Base-by-base conservation (phyloP, 2,888 invertebrate species). In the Tenthredo notha region DNA sequence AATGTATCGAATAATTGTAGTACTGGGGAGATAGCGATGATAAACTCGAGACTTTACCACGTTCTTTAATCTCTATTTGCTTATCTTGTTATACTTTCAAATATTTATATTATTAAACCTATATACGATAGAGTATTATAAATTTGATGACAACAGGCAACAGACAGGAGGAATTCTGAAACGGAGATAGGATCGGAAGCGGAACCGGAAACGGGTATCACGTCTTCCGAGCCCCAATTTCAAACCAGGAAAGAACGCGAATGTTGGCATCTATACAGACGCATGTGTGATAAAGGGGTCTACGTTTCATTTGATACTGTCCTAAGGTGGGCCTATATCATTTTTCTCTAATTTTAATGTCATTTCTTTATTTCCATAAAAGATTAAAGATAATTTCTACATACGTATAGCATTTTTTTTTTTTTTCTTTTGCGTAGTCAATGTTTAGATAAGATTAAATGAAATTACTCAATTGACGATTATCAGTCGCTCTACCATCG, bases 271-370 rank as follows among this genome's bases (percentile, higher is more conserved):
- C 93, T 96, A 87, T 96, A 95, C 89, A 94, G 95, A 87, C 95
- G 95, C 93, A 96, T 96, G 96, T 95, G 94, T 54, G 95, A 95
- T 85, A 96, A 96, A 90, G 96, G 96, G 0, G 95, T 96, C 21
- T 95, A 94, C 82, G 95, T 96, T 3, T 95, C 96, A 6, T 96
- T 96, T 88, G 96, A 96, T 86, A 96, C 96, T 0, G 95, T 96
- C 70, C 91, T 96, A 78, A 94, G 94, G 94, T 94, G 43, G 0
- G 37, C 15, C 25, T 75, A 15, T 33, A 50, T 58, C 4, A 70
- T 15, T 85, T 33, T 72, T 72, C 65, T 9, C 33, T n/a, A 43
- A 78, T 65, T 47, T n/a, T 21, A 54, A 75, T 82, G 2, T 29
- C 18, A 58, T 78, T 54, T 54, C 1, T 50, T 18, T 50, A 0